Evolutionary conservation across 2,113 vertebrate species (phyloP).

Genomic region (Zapus hudsonius): DNA sequence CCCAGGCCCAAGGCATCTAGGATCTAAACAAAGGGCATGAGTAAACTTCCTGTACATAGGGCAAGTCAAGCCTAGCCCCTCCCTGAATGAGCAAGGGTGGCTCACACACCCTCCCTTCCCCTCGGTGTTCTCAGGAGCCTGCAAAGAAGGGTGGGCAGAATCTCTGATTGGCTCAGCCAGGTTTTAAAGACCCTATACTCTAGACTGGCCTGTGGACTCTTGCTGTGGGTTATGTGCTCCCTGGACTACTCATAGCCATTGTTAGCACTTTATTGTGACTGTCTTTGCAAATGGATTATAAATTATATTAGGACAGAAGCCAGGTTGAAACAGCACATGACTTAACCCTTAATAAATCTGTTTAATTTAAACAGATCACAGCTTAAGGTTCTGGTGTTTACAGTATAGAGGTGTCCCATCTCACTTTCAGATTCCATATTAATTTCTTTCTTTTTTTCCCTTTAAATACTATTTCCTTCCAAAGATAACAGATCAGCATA

Average conservation of each 20-base stretch:
- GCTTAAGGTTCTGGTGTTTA: background rate
- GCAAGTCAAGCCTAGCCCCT: fast-evolving
- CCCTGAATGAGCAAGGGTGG: background rate
- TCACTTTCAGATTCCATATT: background rate
- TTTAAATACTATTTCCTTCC: background rate
- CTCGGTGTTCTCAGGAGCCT: background rate
- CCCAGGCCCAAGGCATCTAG: conserved; percentile 89
- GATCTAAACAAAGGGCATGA: conserved; percentile 83
- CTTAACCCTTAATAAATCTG: background rate
- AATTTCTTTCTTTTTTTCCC: no score
- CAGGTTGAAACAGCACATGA: background rate
- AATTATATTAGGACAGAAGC: background rate
- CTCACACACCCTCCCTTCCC: no score
- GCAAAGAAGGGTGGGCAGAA: no score
- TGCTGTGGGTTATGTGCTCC: background rate
- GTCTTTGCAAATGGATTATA: background rate
- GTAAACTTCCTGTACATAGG: background rate
- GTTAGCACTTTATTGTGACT: background rate
- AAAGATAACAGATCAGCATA: background rate
- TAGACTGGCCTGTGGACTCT: background rate
- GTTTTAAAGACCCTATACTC: background rate
- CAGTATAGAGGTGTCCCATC: background rate
- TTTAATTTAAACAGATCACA: background rate
- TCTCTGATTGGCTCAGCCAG: background rate
- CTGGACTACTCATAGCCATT: background rate